Base-by-base conservation (phyloP, 1,140 invertebrate genomes). In the Psix sp. region DNA sequence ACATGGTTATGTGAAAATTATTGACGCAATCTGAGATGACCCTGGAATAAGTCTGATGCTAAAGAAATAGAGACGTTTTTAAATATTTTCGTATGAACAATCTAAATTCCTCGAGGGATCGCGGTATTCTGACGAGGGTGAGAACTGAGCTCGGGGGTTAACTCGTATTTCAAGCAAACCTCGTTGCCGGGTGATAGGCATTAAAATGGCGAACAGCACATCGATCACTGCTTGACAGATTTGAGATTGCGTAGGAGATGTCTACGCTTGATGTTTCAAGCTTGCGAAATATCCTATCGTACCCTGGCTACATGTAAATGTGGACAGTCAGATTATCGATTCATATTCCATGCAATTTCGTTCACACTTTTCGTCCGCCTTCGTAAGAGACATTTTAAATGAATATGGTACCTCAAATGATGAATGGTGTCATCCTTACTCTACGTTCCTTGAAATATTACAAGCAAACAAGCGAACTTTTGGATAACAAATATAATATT, bases 221-320 rank as follows among this genome's bases (percentile, higher is more conserved):
- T 87, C 84, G 84, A 87, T 87, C 84, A 87, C 82, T 79, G 67
- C 68, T 62, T 87, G 85, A 87, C 85, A 86, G 84, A 84, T 85
- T 87, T 86, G 86, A 87, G 84, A 87, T 87, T 86, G 80, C 78
- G 71, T 72, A 66, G 72, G 77, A 77, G 60, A 72, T 71, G 77
- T 73, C 63, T 72, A 71, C 70, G 68, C 71, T 72, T 65, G 66
- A 72, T 72, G 77, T 70, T 76, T 74, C 60, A 48, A 56, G 54
- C 57, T 63, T 71, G 49, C 66, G 39, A 76, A 76, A 71, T 76
- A 57, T 63, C 17, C 57, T 18, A 33, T 51, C 43, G 36, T 13
- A 39, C 35, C 18, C 48, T 38, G 13, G 13, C 11, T 59, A 57
- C 63, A 63, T 71, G 74, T 67, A 66, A 71, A 76, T 76, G 74